These are phyloP conservation scores for Hecatera dysodea DNA, from an alignment of 2,888 invertebrate species.

Conservation along the genomic window DNA sequence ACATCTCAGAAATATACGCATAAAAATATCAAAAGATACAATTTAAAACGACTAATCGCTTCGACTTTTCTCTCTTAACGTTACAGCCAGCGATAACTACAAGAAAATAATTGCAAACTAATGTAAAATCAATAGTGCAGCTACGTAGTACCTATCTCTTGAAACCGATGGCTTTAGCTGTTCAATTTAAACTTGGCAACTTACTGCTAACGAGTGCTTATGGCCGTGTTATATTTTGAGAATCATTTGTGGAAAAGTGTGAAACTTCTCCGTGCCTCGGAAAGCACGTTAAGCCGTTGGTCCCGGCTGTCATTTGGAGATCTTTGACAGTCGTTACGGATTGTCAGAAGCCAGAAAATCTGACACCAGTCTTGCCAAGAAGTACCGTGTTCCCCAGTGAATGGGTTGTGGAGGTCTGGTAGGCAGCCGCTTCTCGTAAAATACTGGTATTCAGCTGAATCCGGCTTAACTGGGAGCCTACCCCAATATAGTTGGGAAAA, in stretches of 20 bases:
- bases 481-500: too few relatives aligned
- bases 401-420: too few relatives aligned
- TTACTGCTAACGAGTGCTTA: constrained; percentile 58
- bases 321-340: too few relatives aligned
- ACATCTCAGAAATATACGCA: neutral
- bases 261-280: too few relatives aligned
- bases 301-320: too few relatives aligned
- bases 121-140: constrained; percentile 66
- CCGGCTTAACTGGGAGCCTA: too few relatives aligned
- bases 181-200: constrained; percentile 60
- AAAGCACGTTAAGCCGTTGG: too few relatives aligned
- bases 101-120: constrained; percentile 61
- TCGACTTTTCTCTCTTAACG: constrained; percentile 18
- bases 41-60: constrained; percentile 1
- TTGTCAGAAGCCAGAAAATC: too few relatives aligned
- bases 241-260: constrained; percentile 25
- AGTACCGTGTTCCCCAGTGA: too few relatives aligned
- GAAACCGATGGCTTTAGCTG: constrained; percentile 46
- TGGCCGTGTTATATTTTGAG: constrained; percentile 17
- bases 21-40: neutral
- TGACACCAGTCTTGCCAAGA: too few relatives aligned
- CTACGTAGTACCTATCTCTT: constrained; percentile 44
- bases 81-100: constrained; percentile 31
- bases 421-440: too few relatives aligned
- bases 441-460: too few relatives aligned